Base-by-base conservation (phyloP, 1,140 invertebrate species). In the Formica exsecta region DNA sequence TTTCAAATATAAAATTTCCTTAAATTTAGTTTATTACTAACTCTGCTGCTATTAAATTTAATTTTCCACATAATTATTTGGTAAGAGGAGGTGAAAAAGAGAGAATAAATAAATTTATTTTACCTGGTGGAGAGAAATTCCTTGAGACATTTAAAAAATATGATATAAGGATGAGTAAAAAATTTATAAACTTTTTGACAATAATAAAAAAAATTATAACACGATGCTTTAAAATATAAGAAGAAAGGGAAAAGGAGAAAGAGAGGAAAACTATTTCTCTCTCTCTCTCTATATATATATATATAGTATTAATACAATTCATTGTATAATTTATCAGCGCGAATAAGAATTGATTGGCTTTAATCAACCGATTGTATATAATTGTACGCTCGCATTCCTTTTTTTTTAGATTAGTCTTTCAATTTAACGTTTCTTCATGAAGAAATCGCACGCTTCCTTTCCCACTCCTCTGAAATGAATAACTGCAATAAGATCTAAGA, bases 271-370 rank as follows among this genome's bases (percentile, higher is more conserved):
- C 13, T 11, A 9, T 68, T 1, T 19, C 9, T 41, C 25, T 29
- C 25, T 29, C 1, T 29, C 25, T 29, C 0, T 0, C 0, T 29
- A 29, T 29, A 29, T 29, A 29, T 29, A 29, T 29, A 0, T 36
- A 19, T 51, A 16, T n/a, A n/a, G 7, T 22, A 51, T 22, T 19
- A n/a, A 54, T 54, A 38, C n/a, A 29, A 38, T 38, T 48, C 9
- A n/a, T 66, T n/a, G 25, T 19, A 25, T 25, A 19, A 66, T 25
- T 54, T 7, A 51, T 13, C 32, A 36, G 38, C 16, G 48, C 66
- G 38, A 81, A 81, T 73, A 41, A 59, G 68, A 81, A 81, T 73
- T 81, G 79, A 73, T 81, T 73, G 51, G 2, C 19, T n/a, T 25
- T 25, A 81, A 71, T 71, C 65, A 81, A 61, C 25, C 68, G 44